A percentile compares a stretch with the other conserved stretches of the same genome.
phyloP scores from a whole-genome alignment of 2,113 vertebrate genomes.

The Hypanus sabinus region DNA sequence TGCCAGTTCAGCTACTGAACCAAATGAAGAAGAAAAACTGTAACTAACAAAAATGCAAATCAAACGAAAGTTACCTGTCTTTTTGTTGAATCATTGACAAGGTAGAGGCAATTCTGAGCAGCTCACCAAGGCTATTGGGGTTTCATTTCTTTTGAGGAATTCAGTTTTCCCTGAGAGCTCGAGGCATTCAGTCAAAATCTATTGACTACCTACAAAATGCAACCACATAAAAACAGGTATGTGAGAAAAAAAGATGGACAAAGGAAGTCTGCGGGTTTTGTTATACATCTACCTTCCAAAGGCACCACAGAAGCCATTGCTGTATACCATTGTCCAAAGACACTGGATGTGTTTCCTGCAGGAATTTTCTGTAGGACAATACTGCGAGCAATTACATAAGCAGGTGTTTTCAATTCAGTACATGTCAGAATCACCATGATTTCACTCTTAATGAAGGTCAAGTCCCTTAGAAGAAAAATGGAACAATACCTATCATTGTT shows the following conservation, averaged over 20 bases:
- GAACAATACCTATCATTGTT: not conserved
- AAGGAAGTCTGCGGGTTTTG: not conserved
- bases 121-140: not conserved
- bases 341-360: not conserved
- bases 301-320: not conserved
- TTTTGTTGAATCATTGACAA: not conserved
- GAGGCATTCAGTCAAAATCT: conserved; percentile 3
- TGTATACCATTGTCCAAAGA: not conserved
- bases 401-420: not conserved
- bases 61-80: not conserved
- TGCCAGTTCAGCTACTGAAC: not conserved
- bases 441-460: conserved; percentile 9
- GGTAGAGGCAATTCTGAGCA: not conserved
- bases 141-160: not conserved
- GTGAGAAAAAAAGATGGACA: not conserved
- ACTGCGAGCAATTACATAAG: not conserved
- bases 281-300: not conserved
- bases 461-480: not conserved
- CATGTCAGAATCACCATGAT: not conserved
- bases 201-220: not conserved
- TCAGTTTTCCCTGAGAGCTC: not conserved
- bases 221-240: not conserved
- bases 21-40: not conserved
- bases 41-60: not conserved
- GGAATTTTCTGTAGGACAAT: not conserved